These are phyloP conservation scores for Anorthoa munda DNA, from an alignment of 2,888 invertebrate genomes.

Conservation along the genomic window DNA sequence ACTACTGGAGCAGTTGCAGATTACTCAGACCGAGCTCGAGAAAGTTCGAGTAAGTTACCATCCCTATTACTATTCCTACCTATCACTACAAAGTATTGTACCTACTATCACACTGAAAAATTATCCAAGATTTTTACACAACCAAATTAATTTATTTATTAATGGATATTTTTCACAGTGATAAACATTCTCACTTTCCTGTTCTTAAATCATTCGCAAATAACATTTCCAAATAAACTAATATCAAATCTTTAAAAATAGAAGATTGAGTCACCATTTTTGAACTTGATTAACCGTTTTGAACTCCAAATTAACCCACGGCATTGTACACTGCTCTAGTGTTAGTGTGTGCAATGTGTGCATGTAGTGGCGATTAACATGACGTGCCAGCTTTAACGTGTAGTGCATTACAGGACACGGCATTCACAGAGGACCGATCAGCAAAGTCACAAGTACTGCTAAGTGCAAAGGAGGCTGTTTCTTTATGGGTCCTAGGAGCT, in stretches of 20 bases:
- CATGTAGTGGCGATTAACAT: constrained; percentile 89
- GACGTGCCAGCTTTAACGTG: constrained; percentile 84
- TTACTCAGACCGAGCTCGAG: constrained; percentile 96
- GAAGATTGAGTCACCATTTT: constrained; percentile 38
- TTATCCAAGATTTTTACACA: constrained; percentile 41
- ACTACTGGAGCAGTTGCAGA: constrained; percentile 95
- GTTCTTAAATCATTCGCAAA: constrained; percentile 47
- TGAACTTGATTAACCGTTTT: constrained; percentile 55
- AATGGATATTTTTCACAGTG: constrained; percentile 41
- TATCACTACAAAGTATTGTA: constrained; percentile 18
- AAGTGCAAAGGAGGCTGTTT: constrained; percentile 98
- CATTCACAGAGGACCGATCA: constrained; percentile 92
- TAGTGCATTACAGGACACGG: constrained; percentile 93
- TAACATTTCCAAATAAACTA: constrained; percentile 64
- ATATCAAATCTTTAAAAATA: constrained; percentile 41
- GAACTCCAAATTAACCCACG: constrained; percentile 69
- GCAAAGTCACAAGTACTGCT: constrained; percentile 95
- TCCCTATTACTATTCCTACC: constrained; percentile 15
- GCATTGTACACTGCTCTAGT: constrained; percentile 71
- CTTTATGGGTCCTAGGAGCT: constrained; percentile 98
- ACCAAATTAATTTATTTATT: not conserved
- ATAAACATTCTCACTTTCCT: constrained; percentile 53
- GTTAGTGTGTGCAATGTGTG: constrained; percentile 79
- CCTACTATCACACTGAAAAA: constrained; percentile 65
- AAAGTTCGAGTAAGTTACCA: constrained; percentile 94